Conservation (phyloP, 2,888 invertebrate species). For the Crematogaster levior region DNA sequence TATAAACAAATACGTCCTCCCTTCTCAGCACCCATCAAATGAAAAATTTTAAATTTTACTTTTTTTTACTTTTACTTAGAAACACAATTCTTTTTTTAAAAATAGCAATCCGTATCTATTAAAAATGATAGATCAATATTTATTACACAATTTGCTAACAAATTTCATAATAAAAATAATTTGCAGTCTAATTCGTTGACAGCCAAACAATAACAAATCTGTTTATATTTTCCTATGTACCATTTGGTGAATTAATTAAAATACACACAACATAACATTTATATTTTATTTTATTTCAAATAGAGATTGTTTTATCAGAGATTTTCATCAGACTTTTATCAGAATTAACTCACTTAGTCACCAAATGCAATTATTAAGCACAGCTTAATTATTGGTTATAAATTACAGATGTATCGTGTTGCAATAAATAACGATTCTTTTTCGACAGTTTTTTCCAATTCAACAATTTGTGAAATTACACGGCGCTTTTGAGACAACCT, state of each 20-base stretch:
- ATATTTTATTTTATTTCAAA: background rate
- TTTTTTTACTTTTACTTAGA: background rate
- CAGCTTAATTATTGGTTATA: background rate
- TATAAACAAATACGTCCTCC: background rate
- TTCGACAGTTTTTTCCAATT: background rate
- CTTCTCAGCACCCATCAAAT: background rate
- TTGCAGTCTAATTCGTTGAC: background rate
- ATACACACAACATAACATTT: background rate
- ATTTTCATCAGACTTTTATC: too few relatives aligned
- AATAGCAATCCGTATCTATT: background rate
- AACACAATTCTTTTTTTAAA: too few relatives aligned
- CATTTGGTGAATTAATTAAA: background rate
- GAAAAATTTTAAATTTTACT: background rate
- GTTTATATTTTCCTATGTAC: background rate
- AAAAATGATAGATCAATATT: background rate
- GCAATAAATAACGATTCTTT: background rate
- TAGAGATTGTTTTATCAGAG: background rate
- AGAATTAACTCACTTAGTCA: background rate
- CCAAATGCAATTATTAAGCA: background rate
- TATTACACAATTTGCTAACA: background rate
- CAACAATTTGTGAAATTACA: background rate
- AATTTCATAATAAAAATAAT: background rate
- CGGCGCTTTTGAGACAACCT: background rate
- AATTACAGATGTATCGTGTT: background rate
- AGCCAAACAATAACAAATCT: background rate